Evolutionary conservation across 2,113 vertebrate genomes (phyloP), one percentile per base, ranked within the genome.

Genomic region (Festucalex cinctus): DNA sequence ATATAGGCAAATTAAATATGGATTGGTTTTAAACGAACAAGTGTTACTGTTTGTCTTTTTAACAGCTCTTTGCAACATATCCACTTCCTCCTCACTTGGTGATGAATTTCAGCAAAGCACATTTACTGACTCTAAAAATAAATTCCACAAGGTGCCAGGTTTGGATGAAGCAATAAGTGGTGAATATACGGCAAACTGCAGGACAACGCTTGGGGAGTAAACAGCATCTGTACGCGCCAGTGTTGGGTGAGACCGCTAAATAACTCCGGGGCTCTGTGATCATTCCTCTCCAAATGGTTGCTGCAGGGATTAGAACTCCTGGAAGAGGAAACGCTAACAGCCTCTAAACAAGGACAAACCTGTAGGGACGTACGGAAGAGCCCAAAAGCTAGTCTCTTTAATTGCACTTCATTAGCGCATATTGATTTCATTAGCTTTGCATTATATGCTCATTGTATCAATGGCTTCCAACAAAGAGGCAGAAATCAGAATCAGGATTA

Each of bases 381-480:
- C 93, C 93, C 93, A n/a, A n/a, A 93, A 93, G 94, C 94, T 88
- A 93, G 93, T 91, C 92, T 90, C 91, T 94, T 92, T 97, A 98
- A 97, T 96, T 97, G 95, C 93, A 90, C 92, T 95, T 96, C 95
- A 96, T 97, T 98, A 96, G 94, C 94, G 96, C 92, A 91, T 94
- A 95, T 97, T 97, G 94, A 98, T 98, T 98, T 96, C 97, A 98
- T 97, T 96, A 96, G 91, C 88, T 73, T 86, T 80, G 90, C 93
- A 73, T 82, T 64, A 74, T 80, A 75, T 91, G 91, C 92, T 92
- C 91, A 92, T 93, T 93, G 93, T 94, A 94, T 93, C 91, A 90
- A 91, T 91, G 92, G 91, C 92, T 93, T 91, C 92, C 91, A 90
- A 91, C 72, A 93, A 93, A 91, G 86, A 73, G 66, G 63, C 83